Conservation (phyloP, 2,888 invertebrate genomes). For the Monochamus alternatus region DNA sequence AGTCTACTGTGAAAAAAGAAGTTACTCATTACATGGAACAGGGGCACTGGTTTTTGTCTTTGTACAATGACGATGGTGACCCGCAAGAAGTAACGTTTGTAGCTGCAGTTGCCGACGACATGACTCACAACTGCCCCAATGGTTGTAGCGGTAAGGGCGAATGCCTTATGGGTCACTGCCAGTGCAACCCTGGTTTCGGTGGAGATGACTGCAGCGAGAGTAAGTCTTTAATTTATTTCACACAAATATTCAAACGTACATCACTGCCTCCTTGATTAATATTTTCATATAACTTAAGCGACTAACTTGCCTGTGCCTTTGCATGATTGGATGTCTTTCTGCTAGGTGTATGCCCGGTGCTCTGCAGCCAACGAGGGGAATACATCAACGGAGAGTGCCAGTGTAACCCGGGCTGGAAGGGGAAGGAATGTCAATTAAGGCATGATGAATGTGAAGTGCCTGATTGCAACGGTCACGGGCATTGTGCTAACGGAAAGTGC, state of each 20-base stretch:
- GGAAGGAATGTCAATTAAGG: constrained; percentile 94
- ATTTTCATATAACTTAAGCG: constrained; percentile 24
- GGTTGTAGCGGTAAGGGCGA: constrained; percentile 98
- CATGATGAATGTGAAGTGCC: constrained; percentile 97
- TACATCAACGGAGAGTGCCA: constrained; percentile 97
- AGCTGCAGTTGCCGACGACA: constrained; percentile 89
- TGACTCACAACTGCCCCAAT: constrained; percentile 96
- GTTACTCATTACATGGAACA: constrained; percentile 96
- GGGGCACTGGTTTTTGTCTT: constrained; percentile 96
- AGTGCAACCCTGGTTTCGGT: constrained; percentile 96
- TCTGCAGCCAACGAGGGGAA: constrained; percentile 97
- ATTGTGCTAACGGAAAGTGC: constrained; percentile 96
- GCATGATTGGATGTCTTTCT: constrained; percentile 56
- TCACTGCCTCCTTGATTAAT: constrained; percentile 16
- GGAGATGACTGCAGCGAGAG: constrained; percentile 98
- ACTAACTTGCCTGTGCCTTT: constrained; percentile 46
- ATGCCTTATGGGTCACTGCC: constrained; percentile 95
- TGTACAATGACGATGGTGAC: constrained; percentile 97
- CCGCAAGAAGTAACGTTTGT: constrained; percentile 90
- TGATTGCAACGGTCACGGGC: constrained; percentile 96
- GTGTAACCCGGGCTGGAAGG: constrained; percentile 99
- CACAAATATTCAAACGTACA: neutral
- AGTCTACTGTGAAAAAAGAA: constrained; percentile 92
- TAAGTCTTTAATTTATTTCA: constrained; percentile 72
- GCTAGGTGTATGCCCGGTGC: constrained; percentile 93